Evolutionary conservation across 23 tunicate species (phyloP).

Genomic region (Pegea sp.): DNA sequence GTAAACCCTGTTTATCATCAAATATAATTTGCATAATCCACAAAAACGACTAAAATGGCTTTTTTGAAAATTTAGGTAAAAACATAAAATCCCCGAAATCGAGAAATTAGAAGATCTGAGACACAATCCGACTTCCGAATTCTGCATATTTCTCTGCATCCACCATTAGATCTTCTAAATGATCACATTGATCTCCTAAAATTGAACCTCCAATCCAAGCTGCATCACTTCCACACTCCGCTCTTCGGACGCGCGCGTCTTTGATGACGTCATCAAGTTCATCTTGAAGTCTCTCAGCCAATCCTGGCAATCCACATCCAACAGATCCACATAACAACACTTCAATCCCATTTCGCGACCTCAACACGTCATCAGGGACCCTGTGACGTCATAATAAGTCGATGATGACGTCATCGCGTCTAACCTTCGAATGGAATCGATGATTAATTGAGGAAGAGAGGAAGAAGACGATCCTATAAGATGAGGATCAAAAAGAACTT

Average conservation of each 20-base stretch:
- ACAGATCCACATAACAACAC: not conserved
- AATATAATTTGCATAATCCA: too few relatives aligned
- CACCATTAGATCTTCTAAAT: not conserved
- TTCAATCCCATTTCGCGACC: not conserved
- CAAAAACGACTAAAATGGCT: too few relatives aligned
- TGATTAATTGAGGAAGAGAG: slow-evolving; percentile 20
- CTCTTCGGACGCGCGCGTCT: not conserved
- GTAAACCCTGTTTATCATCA: too few relatives aligned
- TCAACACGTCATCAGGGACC: not conserved
- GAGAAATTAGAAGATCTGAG: too few relatives aligned
- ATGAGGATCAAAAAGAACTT: slow-evolving; percentile 29
- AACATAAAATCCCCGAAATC: too few relatives aligned
- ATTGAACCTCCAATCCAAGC: slow-evolving; percentile 76
- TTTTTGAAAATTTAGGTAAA: too few relatives aligned
- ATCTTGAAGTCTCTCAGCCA: slow-evolving; percentile 12
- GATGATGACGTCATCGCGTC: not conserved
- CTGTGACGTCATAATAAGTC: not conserved
- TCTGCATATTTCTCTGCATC: not conserved
- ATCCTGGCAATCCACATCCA: slow-evolving; percentile 5
- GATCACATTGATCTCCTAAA: slow-evolving; percentile 3
- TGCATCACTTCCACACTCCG: slow-evolving; percentile 8
- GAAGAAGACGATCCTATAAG: slow-evolving; percentile 10
- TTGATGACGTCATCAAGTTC: slow-evolving; percentile 3
- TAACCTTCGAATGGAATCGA: slow-evolving; percentile 24
- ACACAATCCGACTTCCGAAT: not conserved